phyloP scores from a whole-genome alignment of 2,113 vertebrate species.

The Hyaena hyaena region DNA sequence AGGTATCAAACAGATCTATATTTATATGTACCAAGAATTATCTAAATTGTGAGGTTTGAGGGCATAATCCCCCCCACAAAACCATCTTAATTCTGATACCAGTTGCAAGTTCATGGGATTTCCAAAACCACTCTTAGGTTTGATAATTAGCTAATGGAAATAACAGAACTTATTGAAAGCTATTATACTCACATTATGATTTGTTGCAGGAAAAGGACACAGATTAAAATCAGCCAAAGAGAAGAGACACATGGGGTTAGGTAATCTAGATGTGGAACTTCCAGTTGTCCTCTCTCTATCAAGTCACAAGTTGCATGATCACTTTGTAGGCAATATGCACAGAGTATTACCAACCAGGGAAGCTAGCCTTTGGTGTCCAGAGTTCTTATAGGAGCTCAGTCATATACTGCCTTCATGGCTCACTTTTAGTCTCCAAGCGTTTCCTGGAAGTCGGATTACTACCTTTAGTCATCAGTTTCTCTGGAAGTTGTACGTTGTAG shows the following conservation, averaged over 20 bases:
- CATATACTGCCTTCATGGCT: neutral
- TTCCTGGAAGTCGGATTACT: neutral
- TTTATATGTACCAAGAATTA: neutral
- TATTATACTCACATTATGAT: neutral
- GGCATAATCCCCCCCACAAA: neutral
- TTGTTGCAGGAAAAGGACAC: neutral
- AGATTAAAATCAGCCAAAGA: neutral
- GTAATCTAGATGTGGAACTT: neutral
- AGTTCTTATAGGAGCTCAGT: neutral
- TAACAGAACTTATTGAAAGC: neutral
- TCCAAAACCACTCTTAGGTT: neutral
- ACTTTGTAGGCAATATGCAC: neutral
- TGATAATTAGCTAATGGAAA: neutral
- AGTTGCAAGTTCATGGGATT: neutral
- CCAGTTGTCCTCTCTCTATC: neutral
- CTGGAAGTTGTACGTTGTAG: neutral
- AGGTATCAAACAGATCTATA: neutral
- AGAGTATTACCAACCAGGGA: neutral
- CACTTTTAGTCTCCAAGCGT: neutral
- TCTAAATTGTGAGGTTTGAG: neutral
- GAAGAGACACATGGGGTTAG: neutral
- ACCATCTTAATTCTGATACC: neutral
- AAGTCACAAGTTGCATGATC: neutral
- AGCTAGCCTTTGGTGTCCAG: neutral
- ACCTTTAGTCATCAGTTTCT: neutral